Evolutionary conservation across 2,888 invertebrate genomes (phyloP).

Genomic region (Ectemnius lituratus): DNA sequence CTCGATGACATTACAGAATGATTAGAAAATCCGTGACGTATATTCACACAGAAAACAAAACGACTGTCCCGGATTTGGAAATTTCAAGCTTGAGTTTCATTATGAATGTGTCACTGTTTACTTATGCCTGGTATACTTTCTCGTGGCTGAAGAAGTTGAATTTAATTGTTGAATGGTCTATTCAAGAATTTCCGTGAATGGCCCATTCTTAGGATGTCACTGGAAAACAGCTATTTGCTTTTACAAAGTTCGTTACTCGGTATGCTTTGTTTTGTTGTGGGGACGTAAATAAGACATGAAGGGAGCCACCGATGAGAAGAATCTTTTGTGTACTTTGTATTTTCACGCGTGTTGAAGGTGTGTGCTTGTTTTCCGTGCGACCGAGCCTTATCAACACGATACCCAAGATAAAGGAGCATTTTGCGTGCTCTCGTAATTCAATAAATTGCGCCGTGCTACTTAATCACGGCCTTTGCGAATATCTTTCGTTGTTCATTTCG

Average conservation of each 20-base stretch:
- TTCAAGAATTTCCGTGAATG: neutral
- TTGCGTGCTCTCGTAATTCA: constrained; percentile 1
- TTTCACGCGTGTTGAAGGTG: neutral
- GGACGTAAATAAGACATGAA: constrained; percentile 5
- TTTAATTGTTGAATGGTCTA: neutral
- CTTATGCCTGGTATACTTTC: neutral
- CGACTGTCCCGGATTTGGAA: too few species aligned
- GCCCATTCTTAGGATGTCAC: neutral
- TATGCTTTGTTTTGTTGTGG: neutral
- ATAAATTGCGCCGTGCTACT: too few species aligned
- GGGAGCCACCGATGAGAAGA: neutral
- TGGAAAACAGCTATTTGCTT: neutral
- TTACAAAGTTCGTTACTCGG: neutral
- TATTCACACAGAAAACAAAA: too few species aligned
- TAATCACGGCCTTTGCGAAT: too few species aligned
- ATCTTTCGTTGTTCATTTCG: too few species aligned
- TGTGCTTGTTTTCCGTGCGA: neutral
- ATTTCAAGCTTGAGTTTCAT: too few species aligned
- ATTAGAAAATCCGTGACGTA: too few species aligned
- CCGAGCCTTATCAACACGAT: constrained; percentile 4
- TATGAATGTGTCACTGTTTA: neutral
- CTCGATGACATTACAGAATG: too few species aligned
- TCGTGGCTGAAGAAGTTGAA: neutral
- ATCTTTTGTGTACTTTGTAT: neutral
- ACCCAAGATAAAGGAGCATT: neutral